phyloP scores from a whole-genome alignment of 2,113 vertebrate species.

The Pyrgilauda ruficollis region DNA sequence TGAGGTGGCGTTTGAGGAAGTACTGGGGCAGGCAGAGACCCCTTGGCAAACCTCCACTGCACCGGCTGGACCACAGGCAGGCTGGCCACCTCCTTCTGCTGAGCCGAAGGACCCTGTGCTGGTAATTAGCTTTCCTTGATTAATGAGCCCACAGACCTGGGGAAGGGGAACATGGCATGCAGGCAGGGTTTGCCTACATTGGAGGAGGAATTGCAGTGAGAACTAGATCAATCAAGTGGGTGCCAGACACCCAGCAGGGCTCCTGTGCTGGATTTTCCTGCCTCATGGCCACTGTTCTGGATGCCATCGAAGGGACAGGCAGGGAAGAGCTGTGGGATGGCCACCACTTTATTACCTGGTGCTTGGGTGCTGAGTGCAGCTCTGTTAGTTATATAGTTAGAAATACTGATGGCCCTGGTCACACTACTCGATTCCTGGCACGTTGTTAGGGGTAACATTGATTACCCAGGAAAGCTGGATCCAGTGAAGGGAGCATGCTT shows the following conservation, averaged over 20 bases:
- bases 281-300: background rate
- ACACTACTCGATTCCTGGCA: fast-evolving
- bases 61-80: background rate
- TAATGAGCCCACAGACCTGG: background rate
- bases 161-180: background rate
- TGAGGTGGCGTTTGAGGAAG: background rate
- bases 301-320: background rate
- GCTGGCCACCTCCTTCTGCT: background rate
- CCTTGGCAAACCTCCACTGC: background rate
- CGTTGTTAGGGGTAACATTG: fast-evolving
- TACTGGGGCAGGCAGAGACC: background rate
- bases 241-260: background rate
- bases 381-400: background rate
- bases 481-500: no score
- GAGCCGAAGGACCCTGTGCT: background rate
- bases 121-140: background rate
- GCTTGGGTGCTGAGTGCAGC: background rate
- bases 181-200: background rate
- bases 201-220: background rate
- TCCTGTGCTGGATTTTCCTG: background rate
- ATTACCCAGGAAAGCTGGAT: background rate
- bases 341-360: background rate
- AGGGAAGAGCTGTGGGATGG: background rate
- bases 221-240: background rate
- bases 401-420: background rate